Base-by-base conservation (phyloP, 1,140 invertebrate genomes). In the Lanistes nyassanus region DNA sequence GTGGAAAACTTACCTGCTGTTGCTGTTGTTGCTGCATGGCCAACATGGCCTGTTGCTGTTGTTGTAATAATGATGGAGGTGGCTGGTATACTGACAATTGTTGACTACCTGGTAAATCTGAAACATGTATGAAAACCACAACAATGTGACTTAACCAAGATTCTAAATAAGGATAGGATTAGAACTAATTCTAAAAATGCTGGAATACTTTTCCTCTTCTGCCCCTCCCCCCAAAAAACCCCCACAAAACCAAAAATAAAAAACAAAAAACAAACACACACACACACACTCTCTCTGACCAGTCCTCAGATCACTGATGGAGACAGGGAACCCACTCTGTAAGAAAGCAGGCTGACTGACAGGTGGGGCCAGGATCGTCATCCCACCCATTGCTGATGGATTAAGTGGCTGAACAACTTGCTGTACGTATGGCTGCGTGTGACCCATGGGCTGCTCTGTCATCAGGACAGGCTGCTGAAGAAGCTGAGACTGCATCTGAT, bases 71-170 rank as follows among this genome's bases (percentile, higher is more conserved):
- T 21, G 74, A 64, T 55, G 81, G 81, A 60, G 78, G 82, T 39
- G 82, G 80, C 60, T 87, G 86, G 69, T 81, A 86, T 16, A 86
- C 70, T 23, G 84, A 73, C 65, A 87, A 39, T 69, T 87, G 86
- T 70, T 85, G 84, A 42, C 82, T 79, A 39, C 73, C 83, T 58
- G 84, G 83, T 58, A 84, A 72, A 62, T 81, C 84, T 85, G 73
- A 62, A 42, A 23, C 4, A 36, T 36, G n/a, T n/a, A n/a, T n/a
- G n/a, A n/a, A n/a, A n/a, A 16, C 11, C 21, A 11, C 11, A 29
- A 16, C 26, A 13, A 13, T 16, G 11, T 16, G 60, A 9, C 6
- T 31, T n/a, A 36, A 31, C 51, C 51, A 53, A 53, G 7, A 36
- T 42, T 21, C 37, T 68, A 36, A 19, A 36, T 39, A 21, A 13